Evolutionary conservation across 1,140 invertebrate species (phyloP).

Genomic region (Caenorhabditis inopinata): DNA sequence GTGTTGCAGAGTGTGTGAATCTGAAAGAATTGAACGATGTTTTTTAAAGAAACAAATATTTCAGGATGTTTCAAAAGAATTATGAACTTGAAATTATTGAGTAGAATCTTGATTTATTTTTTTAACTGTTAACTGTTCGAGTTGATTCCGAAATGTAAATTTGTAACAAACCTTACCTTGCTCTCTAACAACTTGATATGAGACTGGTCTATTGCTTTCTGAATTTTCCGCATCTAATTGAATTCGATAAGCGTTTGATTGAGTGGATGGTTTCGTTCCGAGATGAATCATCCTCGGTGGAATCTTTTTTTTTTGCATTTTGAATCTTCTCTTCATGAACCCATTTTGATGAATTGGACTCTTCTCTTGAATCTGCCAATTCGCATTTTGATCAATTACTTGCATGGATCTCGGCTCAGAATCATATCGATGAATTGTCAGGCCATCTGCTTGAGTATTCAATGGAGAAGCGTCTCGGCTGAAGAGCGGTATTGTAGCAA

Average conservation of each 20-base stretch:
- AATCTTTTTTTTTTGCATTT: conserved; percentile 32
- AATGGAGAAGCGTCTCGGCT: not conserved
- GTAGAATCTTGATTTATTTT: too few species aligned
- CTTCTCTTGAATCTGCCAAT: conserved; percentile 6
- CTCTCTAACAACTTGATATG: conserved; percentile 23
- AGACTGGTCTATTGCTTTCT: not conserved
- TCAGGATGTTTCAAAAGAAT: too few species aligned
- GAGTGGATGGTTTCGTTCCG: not conserved
- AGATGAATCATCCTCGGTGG: conserved; percentile 29
- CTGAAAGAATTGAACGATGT: not conserved
- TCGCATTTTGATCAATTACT: conserved; percentile 9
- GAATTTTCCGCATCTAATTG: not conserved
- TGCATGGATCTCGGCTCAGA: not conserved
- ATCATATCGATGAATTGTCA: conserved; percentile 7
- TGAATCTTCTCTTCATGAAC: conserved; percentile 1
- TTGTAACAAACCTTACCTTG: not conserved
- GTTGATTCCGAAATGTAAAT: too few species aligned
- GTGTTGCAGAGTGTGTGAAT: conserved; percentile 12
- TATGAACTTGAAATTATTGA: too few species aligned
- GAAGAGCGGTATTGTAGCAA: not conserved
- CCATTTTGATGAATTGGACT: not conserved
- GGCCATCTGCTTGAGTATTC: conserved; percentile 1
- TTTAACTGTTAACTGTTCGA: too few species aligned
- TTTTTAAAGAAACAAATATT: too few species aligned
- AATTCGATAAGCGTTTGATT: not conserved